Conservation (phyloP, 2,113 vertebrate species). For the Seriola rivoliana region DNA sequence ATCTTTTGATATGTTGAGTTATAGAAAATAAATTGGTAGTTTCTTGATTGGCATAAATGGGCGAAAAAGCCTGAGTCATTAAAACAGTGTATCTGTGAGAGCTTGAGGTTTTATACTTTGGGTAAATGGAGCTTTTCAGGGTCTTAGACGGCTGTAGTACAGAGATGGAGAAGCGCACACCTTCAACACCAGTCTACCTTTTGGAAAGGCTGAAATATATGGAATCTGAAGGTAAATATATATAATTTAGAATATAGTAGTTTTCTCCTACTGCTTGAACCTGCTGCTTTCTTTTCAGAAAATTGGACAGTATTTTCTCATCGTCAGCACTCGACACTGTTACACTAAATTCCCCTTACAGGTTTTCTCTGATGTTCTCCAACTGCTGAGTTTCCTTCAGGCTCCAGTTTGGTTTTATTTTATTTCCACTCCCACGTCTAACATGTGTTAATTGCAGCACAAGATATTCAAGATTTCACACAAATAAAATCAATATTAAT, state of each 20-base stretch:
- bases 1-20: background rate
- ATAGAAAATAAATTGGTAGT: background rate
- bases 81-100: background rate
- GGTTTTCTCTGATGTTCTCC: background rate
- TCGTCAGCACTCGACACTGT: no score
- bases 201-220: background rate
- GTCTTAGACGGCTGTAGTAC: background rate
- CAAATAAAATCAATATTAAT: background rate
- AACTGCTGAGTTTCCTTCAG: background rate
- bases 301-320: background rate
- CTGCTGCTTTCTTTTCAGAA: background rate
- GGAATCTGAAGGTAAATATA: background rate
- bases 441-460: background rate
- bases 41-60: background rate
- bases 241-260: background rate
- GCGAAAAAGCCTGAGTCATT: background rate
- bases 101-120: no score
- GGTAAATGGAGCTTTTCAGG: background rate
- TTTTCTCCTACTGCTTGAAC: background rate
- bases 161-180: background rate
- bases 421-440: background rate
- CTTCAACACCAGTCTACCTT: background rate
- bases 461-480: background rate
- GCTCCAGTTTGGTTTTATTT: slow-evolving; percentile 3
- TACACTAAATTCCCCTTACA: no score